Conservation (phyloP, 2,888 invertebrate species). For the Oeneis ivallda region DNA sequence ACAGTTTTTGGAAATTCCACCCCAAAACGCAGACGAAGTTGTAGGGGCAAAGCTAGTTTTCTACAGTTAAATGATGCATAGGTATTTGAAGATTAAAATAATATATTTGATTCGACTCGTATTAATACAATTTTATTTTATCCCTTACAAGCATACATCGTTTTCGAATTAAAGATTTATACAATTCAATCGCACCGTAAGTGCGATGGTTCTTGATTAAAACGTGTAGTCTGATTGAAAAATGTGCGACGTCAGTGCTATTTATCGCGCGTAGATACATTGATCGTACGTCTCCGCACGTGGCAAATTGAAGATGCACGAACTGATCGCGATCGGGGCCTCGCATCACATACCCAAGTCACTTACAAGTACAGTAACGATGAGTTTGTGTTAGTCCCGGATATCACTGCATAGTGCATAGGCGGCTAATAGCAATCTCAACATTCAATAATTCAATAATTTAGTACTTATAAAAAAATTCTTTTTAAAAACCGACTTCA, state of each 20-base stretch:
- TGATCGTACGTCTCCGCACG: constrained; percentile 53
- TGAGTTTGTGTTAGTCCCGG: constrained; percentile 4
- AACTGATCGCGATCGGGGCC: constrained; percentile 31
- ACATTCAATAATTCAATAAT: too few species aligned
- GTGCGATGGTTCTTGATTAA: constrained; percentile 25
- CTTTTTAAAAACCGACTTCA: too few species aligned
- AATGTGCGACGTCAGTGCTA: constrained; percentile 38
- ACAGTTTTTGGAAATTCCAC: too few species aligned
- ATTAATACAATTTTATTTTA: background rate
- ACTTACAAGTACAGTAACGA: constrained; percentile 15
- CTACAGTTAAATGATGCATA: too few species aligned
- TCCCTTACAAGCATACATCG: background rate
- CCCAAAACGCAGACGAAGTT: too few species aligned
- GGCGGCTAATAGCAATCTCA: too few species aligned
- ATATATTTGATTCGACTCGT: background rate
- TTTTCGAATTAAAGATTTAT: constrained; percentile 18
- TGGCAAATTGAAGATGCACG: constrained; percentile 51
- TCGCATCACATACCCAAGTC: constrained; percentile 20
- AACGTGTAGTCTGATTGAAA: constrained; percentile 36
- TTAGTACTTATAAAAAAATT: too few species aligned
- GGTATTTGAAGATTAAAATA: too few species aligned
- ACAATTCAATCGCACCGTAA: constrained; percentile 18
- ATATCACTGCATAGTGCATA: background rate
- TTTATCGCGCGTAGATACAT: constrained; percentile 49
- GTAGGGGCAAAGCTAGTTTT: too few species aligned